phyloP scores from a whole-genome alignment of 1,140 invertebrate genomes.

The Plectrocnemia conspersa region DNA sequence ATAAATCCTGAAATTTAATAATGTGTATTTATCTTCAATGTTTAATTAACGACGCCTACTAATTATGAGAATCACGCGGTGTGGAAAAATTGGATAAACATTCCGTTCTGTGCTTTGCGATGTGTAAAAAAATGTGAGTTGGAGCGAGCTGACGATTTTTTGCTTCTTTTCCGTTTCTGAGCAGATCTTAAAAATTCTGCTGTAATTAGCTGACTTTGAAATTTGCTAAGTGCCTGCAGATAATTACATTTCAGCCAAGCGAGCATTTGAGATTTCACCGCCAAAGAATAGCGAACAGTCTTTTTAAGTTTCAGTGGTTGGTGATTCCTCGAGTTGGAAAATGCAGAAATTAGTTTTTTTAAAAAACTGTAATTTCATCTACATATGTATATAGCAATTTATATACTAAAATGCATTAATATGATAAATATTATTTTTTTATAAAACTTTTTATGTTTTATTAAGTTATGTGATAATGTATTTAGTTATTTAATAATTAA shows the following conservation, averaged over 20 bases:
- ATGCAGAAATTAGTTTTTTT: no score
- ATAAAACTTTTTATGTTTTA: background rate
- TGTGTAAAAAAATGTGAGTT: no score
- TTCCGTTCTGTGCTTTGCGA: no score
- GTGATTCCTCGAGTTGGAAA: no score
- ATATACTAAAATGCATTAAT: background rate
- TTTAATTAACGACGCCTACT: no score
- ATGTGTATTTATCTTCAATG: no score
- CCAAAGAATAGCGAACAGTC: background rate
- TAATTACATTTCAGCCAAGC: slow-evolving; percentile 16
- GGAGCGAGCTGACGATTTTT: no score
- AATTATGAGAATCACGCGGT: no score
- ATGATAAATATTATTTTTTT: background rate
- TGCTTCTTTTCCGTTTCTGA: background rate
- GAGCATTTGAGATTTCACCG: background rate
- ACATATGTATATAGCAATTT: background rate
- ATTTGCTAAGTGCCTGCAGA: slow-evolving; percentile 25
- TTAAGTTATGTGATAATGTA: background rate
- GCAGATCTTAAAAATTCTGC: slow-evolving; percentile 6
- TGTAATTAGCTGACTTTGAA: slow-evolving; percentile 23
- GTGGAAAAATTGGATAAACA: no score
- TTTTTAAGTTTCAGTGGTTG: no score
- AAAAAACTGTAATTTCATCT: background rate
- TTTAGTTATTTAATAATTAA: background rate
- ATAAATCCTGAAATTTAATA: no score